Base-by-base conservation (phyloP, 23 tunicate species). In the Phallusia fumigata region DNA sequence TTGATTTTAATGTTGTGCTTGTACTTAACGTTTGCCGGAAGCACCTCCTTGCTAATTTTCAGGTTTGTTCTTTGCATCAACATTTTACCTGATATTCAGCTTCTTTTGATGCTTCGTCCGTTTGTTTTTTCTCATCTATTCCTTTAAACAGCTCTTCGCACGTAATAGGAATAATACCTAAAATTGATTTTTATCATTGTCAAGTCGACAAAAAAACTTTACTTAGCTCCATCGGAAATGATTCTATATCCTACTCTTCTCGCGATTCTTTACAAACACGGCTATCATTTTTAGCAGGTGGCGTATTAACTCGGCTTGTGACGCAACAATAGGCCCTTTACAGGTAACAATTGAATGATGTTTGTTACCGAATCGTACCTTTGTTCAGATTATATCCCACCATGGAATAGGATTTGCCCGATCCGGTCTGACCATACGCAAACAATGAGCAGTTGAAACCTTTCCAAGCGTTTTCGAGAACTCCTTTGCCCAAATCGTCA, bases 361-460 rank as follows among this genome's bases (percentile, higher is more conserved):
- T 74, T 74, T 58, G 69, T 58, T 3, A 24, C 13, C 15, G 69
- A 58, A 58, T 13, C 0, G 33, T 34, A 89, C 98, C 98, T 89
- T 94, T 94, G 45, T 94, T 94, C 30, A 74, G 79, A 22, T 88
- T 79, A 79, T 88, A 86, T 0, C 98, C 98, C 47, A 94, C 94
- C 98, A 94, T 94, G 8, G 98, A 94, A 79, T 94, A 94, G 28
- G 98, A 94, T 80, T 94, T 94, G 26, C 98, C 98, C 0, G 98
- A 94, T 22, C 98, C 98, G 72, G 98, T 94, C 79, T 94, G 98
- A 36, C 98, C 98, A 53, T 94, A 94, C 33, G 98, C 98, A 76
- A 94, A 94, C 81, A 94, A 80, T 32, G 98, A 94, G 65, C 98
- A 94, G 73, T 94, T 94, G 87, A 94, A 94, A 16, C 98, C 98